A percentile compares a stretch with the other conserved stretches of the same genome.
These are phyloP conservation scores for Anastatus disparis DNA, from an alignment of 1,140 invertebrate species.

Conservation along the genomic window DNA sequence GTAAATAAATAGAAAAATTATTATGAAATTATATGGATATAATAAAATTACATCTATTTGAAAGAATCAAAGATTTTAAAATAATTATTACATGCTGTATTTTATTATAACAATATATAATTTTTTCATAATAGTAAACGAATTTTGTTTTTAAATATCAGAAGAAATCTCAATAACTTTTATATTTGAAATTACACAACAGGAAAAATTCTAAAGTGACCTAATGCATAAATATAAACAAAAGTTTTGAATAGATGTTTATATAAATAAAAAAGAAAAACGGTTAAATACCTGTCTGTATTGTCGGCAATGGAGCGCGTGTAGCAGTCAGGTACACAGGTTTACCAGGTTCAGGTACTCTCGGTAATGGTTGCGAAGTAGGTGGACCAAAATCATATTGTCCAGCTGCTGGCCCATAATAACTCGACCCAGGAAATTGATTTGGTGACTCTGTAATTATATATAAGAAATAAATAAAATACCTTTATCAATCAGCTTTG, in stretches of 20 bases:
- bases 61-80: not conserved
- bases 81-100: too few species aligned
- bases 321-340: constrained; percentile 58
- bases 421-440: constrained; percentile 59
- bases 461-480: too few species aligned
- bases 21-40: not conserved
- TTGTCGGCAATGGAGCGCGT: constrained; percentile 53
- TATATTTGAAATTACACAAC: too few species aligned
- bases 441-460: constrained; percentile 53
- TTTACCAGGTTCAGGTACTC: constrained; percentile 59
- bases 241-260: not conserved
- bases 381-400: constrained; percentile 54
- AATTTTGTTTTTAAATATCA: too few species aligned
- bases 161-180: too few species aligned
- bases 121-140: too few species aligned
- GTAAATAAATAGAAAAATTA: not conserved
- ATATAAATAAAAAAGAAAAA: constrained; percentile 30
- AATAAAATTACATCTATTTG: not conserved
- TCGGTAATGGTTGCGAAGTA: constrained; percentile 55
- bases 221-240: not conserved
- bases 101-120: too few species aligned
- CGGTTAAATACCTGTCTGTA: constrained; percentile 52
- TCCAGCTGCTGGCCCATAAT: constrained; percentile 55
- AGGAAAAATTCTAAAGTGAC: too few species aligned
- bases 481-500: too few species aligned